Evolutionary conservation across 2,797 vertebrate genomes (phyloP).

Genomic region (Gorsachius magnificus): DNA sequence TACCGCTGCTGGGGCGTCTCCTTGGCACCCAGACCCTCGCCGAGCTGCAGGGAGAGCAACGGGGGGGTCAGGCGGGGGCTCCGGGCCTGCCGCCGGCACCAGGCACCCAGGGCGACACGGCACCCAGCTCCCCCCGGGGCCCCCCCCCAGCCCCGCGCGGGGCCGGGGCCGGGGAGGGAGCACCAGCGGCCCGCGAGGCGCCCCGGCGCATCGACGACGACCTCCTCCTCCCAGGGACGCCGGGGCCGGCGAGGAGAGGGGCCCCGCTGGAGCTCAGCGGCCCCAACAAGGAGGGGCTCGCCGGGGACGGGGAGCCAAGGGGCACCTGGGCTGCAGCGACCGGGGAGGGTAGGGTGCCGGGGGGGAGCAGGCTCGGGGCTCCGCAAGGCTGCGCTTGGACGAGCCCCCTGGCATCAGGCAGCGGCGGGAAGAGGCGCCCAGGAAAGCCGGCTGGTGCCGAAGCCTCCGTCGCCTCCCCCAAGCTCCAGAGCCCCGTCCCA

Average conservation of each 20-base stretch:
- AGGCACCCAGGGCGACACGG: too few species aligned
- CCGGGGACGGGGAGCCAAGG: too few species aligned
- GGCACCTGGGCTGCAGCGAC: background rate
- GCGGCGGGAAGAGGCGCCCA: background rate
- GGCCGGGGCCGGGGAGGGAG: too few species aligned
- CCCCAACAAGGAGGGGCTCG: background rate
- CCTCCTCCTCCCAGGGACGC: background rate
- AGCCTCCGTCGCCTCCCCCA: background rate
- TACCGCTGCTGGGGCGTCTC: slow-evolving; percentile 96
- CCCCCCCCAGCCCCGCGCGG: too few species aligned
- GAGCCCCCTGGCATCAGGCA: background rate
- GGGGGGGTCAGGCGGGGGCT: background rate
- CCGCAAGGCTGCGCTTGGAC: background rate
- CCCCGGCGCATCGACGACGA: too few species aligned
- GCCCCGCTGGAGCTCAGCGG: background rate
- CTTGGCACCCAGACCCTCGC: slow-evolving; percentile 89
- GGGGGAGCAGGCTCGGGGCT: background rate
- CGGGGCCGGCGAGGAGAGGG: too few species aligned
- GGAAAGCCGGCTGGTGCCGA: background rate
- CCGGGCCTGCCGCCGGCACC: background rate
- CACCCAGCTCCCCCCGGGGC: too few species aligned
- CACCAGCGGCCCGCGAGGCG: too few species aligned
- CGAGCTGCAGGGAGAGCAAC: slow-evolving; percentile 75
- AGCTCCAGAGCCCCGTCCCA: background rate
- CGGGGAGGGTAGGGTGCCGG: background rate